phyloP scores from a whole-genome alignment of 2,113 vertebrate genomes.

The Leptocoma aspasia region DNA sequence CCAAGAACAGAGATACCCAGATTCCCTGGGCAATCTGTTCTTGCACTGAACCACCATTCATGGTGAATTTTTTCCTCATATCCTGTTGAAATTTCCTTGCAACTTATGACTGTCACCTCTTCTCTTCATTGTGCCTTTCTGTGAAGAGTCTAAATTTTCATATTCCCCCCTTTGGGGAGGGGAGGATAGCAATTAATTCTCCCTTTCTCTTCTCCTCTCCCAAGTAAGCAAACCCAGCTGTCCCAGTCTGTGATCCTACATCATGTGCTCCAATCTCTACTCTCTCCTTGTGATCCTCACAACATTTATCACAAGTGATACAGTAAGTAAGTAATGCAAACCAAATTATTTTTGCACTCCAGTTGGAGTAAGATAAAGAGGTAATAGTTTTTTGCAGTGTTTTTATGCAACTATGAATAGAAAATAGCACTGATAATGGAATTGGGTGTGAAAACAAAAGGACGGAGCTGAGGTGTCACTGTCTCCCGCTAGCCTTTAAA shows the following conservation, averaged over 20 bases:
- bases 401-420: not conserved
- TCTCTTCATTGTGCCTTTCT: not conserved
- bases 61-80: not conserved
- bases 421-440: not conserved
- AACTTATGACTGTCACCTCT: not conserved
- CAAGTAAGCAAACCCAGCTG: not conserved
- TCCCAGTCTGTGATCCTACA: not conserved
- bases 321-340: not conserved
- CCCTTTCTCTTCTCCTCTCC: not conserved
- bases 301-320: not conserved
- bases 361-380: not conserved
- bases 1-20: not conserved
- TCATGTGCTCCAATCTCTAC: not conserved
- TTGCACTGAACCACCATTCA: rapidly evolving
- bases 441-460: not conserved
- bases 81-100: not conserved
- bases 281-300: not conserved
- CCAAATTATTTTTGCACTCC: not conserved
- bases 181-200: not conserved
- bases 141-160: not conserved
- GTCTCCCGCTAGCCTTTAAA: not conserved
- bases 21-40: not conserved
- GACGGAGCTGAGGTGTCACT: not conserved
- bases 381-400: not conserved
- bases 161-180: not conserved